Base-by-base conservation (phyloP, 1,140 invertebrate genomes). In the Drosophila erecta region DNA sequence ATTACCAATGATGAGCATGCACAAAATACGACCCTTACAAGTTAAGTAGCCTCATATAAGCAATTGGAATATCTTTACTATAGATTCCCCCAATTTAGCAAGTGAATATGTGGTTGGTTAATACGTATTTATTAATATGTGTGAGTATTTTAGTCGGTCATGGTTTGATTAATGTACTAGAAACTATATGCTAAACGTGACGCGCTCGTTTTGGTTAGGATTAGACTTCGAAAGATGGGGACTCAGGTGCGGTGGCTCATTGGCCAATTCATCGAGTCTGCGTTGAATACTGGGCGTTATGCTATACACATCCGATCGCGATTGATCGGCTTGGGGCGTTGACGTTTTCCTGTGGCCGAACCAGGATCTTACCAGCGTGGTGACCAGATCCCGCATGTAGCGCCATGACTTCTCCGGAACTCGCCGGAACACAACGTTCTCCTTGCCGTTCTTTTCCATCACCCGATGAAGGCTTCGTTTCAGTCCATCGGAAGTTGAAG, bases 311-410 rank as follows among this genome's bases (percentile, higher is more conserved):
- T 90, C 79, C 51, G 81, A 79, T 66, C 51, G 62, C 24, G 30
- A 35, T 61, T 69, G 38, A 61, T 41, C 46, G 35, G 62, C 43
- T 6, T 33, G 40, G 24, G 60, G 35, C 41, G 65, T 15, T 38
- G 70, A 24, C n/a, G 53, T 4, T 53, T 58, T 77, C 46, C 73
- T 78, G 49, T 54, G 67, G 40, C 66, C 81, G 24, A 89, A 90
- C 60, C 67, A 40, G 51, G 74, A 77, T 92, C 93, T 93, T 78
- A 95, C 93, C 65, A 95, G 91, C 46, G 94, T 95, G 37, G 94
- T 95, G 37, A 95, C 93, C 14, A 94, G 92, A 81, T 95, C 94
- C 46, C 94, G 84, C 81, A 94, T 93, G 70, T 94, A 95, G 44
- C 93, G 93, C 72, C 93, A 92, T 5, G 93, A 93, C 56, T 94